Evolutionary conservation across 1,140 invertebrate genomes (phyloP), one percentile per base, ranked within the genome.

Genomic region (Temnothorax curvispinosus): DNA sequence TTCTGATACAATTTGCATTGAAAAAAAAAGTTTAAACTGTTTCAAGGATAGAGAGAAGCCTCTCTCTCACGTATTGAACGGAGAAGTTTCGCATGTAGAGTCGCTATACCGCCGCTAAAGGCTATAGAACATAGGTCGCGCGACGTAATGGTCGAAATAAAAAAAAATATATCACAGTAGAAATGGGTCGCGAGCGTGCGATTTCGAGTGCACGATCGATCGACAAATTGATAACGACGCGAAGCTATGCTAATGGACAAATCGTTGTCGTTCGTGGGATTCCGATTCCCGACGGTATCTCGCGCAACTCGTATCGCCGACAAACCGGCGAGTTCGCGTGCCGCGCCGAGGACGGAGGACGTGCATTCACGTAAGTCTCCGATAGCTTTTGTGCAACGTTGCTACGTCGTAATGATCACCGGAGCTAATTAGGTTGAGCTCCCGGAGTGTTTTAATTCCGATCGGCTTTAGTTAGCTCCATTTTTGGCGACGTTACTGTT

Each of bases 351-450:
- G 21, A 72, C 67, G 65, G 41, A 58, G 21, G 21, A 72, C 67
- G 65, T 47, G 67, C 80, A 38, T 60, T 82, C 80, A 74, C 38
- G 80, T 18, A 38, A 58, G 52, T 74, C n/a, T 11, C 41, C 5
- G 67, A 62, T 64, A 18, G 15, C 71, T 85, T 88, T 52, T 52
- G 62, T 85, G 78, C 64, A 84, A 88, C 52, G 18, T 54, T 15
- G 41, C 35, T 54, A 9, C 41, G 8, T n/a, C 74, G 78, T 86
- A 85, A 78, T 32, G 80, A 82, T 75, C 56, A 47, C 27, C 81
- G 32, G n/a, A 5, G 18, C 72, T 88, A 89, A 88, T 89, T 86
- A 85, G 54, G 21, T 50, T 75, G 69, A 88, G 78, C 74, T 89
- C 74, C 67, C 86, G 78, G 58, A 89, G 58, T 52, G 35, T 80